Conservation (phyloP, 2,888 invertebrate species). For the Noctua pronuba region DNA sequence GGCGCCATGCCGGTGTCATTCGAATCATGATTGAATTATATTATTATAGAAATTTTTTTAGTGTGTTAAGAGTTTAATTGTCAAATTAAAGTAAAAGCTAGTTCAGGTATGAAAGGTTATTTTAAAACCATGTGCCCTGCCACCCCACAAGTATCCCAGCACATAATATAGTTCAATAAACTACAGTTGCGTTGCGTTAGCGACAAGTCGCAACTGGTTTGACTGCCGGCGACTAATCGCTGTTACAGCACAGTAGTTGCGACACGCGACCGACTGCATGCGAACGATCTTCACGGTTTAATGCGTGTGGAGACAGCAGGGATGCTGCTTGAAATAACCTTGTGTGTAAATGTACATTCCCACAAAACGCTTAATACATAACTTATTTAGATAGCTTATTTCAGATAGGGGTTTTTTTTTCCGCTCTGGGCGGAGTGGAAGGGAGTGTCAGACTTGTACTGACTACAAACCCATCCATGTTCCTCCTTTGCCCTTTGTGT, state of each 20-base stretch:
- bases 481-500: too few relatives aligned
- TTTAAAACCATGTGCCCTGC: background rate
- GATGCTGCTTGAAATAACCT: background rate
- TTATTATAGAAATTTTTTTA: too few relatives aligned
- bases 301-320: constrained; percentile 7
- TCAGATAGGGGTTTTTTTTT: background rate
- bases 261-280: constrained; percentile 46
- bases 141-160: background rate
- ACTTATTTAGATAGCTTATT: background rate
- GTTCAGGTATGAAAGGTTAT: background rate
- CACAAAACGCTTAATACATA: background rate
- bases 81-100: too few relatives aligned
- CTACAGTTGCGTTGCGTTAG: constrained; percentile 54
- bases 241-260: constrained; percentile 63
- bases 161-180: constrained; percentile 56
- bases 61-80: too few relatives aligned
- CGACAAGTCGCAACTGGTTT: constrained; percentile 65
- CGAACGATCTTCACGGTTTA: constrained; percentile 40
- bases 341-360: background rate
- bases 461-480: too few relatives aligned
- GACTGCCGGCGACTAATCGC: constrained; percentile 57
- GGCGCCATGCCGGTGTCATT: too few relatives aligned
- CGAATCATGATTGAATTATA: too few relatives aligned
- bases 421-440: too few relatives aligned
- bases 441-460: too few relatives aligned